Evolutionary conservation across 2,888 invertebrate species (phyloP).

Genomic region (Ischnus inquisitorius): DNA sequence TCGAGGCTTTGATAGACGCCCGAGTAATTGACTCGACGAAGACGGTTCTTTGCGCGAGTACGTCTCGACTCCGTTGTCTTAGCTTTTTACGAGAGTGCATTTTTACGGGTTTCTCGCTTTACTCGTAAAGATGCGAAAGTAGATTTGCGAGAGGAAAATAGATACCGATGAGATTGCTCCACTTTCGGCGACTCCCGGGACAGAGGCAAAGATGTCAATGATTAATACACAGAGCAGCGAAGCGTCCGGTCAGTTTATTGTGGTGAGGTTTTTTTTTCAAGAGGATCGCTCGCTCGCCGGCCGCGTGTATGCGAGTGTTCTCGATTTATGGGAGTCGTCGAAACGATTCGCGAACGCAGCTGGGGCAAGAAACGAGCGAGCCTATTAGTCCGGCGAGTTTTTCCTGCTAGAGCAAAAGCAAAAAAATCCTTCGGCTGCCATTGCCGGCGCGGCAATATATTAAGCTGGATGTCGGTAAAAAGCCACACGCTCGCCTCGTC

Average conservation of each 20-base stretch:
- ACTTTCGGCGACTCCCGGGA: not conserved
- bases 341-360: conserved; percentile 2
- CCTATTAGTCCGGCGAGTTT: conserved; percentile 46
- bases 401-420: conserved; percentile 30
- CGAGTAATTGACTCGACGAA: conserved; percentile 61
- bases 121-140: conserved; percentile 43
- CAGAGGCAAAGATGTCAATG: not conserved
- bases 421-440: conserved; percentile 46
- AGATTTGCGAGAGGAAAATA: conserved; percentile 17
- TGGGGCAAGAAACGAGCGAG: conserved; percentile 35
- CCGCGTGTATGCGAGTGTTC: not conserved
- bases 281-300: not conserved
- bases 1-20: conserved; percentile 55
- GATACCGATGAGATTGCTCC: conserved; percentile 8
- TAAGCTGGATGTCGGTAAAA: conserved; percentile 34
- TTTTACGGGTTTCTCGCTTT: conserved; percentile 45
- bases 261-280: not conserved
- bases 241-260: not conserved
- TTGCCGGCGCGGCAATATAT: conserved; percentile 40
- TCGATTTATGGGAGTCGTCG: conserved; percentile 40
- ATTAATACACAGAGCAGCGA: not conserved
- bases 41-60: conserved; percentile 3
- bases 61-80: conserved; percentile 44
- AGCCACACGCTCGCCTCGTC: conserved; percentile 20
- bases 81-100: conserved; percentile 53